Base-by-base conservation (phyloP, 2,888 invertebrate genomes). In the Periphyllus acericola region DNA sequence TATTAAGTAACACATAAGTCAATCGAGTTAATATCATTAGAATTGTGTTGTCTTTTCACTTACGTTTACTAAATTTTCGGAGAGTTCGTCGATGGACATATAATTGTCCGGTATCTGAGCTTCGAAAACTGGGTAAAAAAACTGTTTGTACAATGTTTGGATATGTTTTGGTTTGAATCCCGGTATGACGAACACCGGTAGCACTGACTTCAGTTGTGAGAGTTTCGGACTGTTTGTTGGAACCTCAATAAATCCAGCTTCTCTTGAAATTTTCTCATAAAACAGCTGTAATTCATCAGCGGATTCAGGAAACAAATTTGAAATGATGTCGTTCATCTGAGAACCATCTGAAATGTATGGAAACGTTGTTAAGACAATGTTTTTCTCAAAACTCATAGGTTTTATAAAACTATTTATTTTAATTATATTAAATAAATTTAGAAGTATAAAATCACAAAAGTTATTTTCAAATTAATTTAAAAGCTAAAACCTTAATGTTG, bases 141-240 rank as follows among this genome's bases (percentile, higher is more conserved):
- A 52, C 19, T n/a, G 40, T 19, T 46, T 32, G n/a, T 60, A 82
- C 1, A 89, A 55, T 1, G 34, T 14, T 32, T 88, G 32, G 91
- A 89, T 78, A 90, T 90, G 6, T 36, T 90, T 89, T 6, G 91
- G 91, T 29, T 91, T 91, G 32, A 92, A 89, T 9, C 92, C 92
- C 8, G 92, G 92, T 79, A 92, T 91, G 1, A 92, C 90, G 88
- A 92, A 92, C 0, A 92, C 89, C 0, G 92, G 92, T 8, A 91
- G 91, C 25, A 92, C 32, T 14, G 79, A 82, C 14, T 82, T 85
- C 60, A 60, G 86, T 87, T 92, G 92, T 75, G 92, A 89, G 32
- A 91, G 91, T 21, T 90, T 90, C 5, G 92, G 91, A 78, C 92
- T 92, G 36, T 91, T 90, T 0, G 92, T 92, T 40, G 91, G 90